These are phyloP conservation scores for Idaea straminata DNA, from an alignment of 2,888 invertebrate species.

Conservation along the genomic window DNA sequence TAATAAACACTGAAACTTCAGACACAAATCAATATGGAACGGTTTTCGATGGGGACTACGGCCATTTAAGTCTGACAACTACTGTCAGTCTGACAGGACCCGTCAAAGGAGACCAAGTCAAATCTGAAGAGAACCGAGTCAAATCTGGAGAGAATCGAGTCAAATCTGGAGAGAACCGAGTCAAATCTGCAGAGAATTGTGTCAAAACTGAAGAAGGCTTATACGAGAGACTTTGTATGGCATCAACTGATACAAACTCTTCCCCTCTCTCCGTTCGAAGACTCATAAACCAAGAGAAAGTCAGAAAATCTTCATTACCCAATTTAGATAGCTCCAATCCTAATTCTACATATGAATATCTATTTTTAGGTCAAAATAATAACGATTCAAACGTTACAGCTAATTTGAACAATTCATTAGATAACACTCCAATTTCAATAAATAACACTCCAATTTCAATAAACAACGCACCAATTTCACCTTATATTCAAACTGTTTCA, in stretches of 20 bases:
- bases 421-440: conserved; percentile 11
- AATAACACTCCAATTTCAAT: conserved; percentile 13
- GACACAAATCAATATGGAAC: conserved; percentile 58
- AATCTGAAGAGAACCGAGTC: conserved; percentile 18
- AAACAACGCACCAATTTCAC: conserved; percentile 3
- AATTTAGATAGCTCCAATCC: conserved; percentile 60
- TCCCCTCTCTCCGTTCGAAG: conserved; percentile 51
- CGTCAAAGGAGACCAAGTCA: conserved; percentile 23
- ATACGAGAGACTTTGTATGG: conserved; percentile 65
- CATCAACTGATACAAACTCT: conserved; percentile 50
- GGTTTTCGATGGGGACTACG: conserved; percentile 60
- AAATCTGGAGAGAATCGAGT: conserved; percentile 17
- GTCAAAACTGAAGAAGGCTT: conserved; percentile 39
- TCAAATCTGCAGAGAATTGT: conserved; percentile 18
- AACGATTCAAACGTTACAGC: conserved; percentile 12
- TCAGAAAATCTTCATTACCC: conserved; percentile 62
- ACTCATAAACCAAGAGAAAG: conserved; percentile 48
- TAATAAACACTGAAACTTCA: conserved; percentile 62
- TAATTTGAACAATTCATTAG: conserved; percentile 6
- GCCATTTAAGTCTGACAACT: conserved; percentile 67
- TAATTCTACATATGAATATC: conserved; percentile 62
- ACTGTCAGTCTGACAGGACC: conserved; percentile 56
- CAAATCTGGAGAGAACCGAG: conserved; percentile 24
- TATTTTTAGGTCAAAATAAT: conserved; percentile 55
- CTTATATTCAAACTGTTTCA: neutral